Evolutionary conservation across 2,888 invertebrate species (phyloP), one percentile per base, ranked within the genome.

Genomic region (Eueremaeus valkanovi): DNA sequence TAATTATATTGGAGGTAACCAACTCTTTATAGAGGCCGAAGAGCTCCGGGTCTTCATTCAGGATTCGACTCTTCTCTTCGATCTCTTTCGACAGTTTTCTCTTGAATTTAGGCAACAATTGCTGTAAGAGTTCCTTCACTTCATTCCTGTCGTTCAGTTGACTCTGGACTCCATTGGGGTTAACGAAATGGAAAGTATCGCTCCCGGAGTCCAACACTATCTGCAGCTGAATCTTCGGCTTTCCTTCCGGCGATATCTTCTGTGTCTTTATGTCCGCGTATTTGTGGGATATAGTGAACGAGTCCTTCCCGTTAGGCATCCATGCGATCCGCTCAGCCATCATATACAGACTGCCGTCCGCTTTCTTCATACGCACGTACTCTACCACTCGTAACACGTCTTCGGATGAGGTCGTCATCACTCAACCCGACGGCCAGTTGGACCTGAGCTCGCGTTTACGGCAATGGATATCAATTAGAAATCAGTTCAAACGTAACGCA

Each of bases 151-250:
- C 97, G 77, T 90, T 88, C 16, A 93, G 87, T 85, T 96, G 95
- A 8, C 89, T 90, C 40, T 90, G 89, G 33, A 89, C 86, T 0
- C 96, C 95, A 72, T 88, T 88, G 5, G 92, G 89, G 84, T 95
- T 93, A 70, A 92, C 92, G 85, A 99, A 99, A 83, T 98, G 98
- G 86, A 99, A 99, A 18, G 97, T 98, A 3, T 95, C 94, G 70
- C 94, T 92, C 72, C 91, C 89, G 29, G 93, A 94, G 81, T 97
- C 93, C 78, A 99, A 86, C 27, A 96, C 94, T 27, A 98, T 90
- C 87, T 99, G 99, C 21, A 99, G 86, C 84, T 99, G 99, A 75
- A 99, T 93, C 86, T 99, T 99, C 33, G 95, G 90, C 85, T 99
- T 99, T 33, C 95, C 95, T 81, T 91, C 95, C 0, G 98, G 96